Evolutionary conservation across 2,797 vertebrate species (phyloP).

Genomic region (Lagocephalus sceleratus): DNA sequence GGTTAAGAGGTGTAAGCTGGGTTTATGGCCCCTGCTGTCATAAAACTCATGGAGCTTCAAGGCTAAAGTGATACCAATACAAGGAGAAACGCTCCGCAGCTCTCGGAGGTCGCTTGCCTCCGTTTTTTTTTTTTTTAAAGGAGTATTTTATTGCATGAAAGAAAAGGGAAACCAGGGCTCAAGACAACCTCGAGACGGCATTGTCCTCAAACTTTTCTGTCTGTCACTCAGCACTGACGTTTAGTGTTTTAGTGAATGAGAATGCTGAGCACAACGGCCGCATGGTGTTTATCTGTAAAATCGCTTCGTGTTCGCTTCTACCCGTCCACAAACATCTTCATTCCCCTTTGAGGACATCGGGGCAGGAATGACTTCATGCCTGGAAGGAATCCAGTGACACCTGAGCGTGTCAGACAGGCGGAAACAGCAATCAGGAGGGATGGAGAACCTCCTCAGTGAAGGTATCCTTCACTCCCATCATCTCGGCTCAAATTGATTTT

Average conservation of each 20-base stretch:
- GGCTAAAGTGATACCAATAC: too few relatives aligned
- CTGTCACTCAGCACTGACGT: too few relatives aligned
- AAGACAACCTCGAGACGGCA: too few relatives aligned
- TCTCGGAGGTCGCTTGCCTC: too few relatives aligned
- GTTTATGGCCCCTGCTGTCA: too few relatives aligned
- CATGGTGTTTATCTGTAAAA: constrained; percentile 2
- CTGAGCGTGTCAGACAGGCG: constrained; percentile 22
- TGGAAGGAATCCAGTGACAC: constrained; percentile 8
- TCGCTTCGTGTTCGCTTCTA: constrained; percentile 7
- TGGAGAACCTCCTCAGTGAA: constrained; percentile 45
- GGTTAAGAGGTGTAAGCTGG: constrained; percentile 39
- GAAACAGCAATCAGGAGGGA: constrained; percentile 34
- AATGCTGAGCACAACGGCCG: constrained; percentile 7
- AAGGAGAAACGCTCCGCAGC: too few relatives aligned
- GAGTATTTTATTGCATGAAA: too few relatives aligned
- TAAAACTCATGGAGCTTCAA: too few relatives aligned
- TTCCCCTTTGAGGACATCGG: not conserved
- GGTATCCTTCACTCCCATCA: constrained; percentile 56
- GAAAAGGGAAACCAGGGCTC: too few relatives aligned
- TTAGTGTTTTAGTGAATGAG: too few relatives aligned
- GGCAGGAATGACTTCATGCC: constrained; percentile 5
- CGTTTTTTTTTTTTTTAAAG: too few relatives aligned
- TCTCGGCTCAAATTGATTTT: constrained; percentile 55
- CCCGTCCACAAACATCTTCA: not conserved
- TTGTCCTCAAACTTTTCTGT: too few relatives aligned